These are phyloP conservation scores for Pangasius sanitwongsei DNA, from an alignment of 2,797 vertebrate genomes.

Conservation along the genomic window DNA sequence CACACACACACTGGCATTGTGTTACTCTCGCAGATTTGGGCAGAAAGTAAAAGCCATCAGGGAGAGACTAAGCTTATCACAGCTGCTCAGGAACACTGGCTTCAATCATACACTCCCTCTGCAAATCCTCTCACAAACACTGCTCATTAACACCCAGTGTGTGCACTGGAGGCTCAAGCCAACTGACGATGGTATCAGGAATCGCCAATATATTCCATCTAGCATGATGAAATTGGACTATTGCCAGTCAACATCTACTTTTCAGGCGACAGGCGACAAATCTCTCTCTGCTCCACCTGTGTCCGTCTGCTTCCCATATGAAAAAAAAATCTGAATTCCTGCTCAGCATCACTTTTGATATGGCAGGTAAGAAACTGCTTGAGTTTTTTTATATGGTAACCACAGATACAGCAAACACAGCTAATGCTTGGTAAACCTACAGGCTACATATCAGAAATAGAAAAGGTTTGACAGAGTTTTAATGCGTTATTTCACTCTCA, in stretches of 20 bases:
- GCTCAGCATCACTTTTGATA: neutral
- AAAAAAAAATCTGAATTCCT: neutral
- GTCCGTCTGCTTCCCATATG: neutral
- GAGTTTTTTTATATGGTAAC: neutral
- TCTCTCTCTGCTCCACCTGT: neutral
- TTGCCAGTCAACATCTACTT: neutral
- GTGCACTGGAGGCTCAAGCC: neutral
- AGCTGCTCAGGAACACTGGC: slow-evolving; percentile 25
- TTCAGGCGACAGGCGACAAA: neutral
- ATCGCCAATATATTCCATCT: neutral
- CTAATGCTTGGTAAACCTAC: neutral
- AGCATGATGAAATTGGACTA: slow-evolving; percentile 24
- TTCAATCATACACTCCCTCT: slow-evolving; percentile 7
- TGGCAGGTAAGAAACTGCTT: neutral
- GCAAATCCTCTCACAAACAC: slow-evolving; percentile 8
- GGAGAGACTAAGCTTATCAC: slow-evolving; percentile 21
- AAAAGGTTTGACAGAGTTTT: neutral
- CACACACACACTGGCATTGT: neutral
- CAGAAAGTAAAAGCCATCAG: slow-evolving; percentile 16
- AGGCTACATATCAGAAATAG: neutral
- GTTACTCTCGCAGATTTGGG: neutral
- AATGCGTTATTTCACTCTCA: neutral
- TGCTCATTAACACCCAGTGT: slow-evolving; percentile 15
- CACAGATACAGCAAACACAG: neutral
- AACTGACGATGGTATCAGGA: slow-evolving; percentile 7